A percentile compares a stretch with the other conserved stretches of the same genome.
phyloP scores from a whole-genome alignment of 2,888 invertebrate species.

The Drosophila tripunctata region DNA sequence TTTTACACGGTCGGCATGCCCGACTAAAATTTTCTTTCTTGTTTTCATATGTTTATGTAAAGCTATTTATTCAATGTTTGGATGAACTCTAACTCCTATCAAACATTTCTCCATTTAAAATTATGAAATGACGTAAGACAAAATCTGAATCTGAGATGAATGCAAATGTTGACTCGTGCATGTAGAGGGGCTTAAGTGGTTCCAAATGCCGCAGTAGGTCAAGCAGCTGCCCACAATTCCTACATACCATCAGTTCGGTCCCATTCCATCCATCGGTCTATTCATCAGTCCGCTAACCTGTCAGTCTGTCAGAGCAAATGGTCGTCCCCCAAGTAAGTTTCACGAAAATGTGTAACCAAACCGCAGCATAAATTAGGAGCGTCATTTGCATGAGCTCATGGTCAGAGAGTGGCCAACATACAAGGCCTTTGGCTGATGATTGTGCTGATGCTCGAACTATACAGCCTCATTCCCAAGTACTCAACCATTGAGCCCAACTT shows the following conservation, averaged over 20 bases:
- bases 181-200: slow-evolving; percentile 70
- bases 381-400: slow-evolving; percentile 68
- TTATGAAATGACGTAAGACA: too few species aligned
- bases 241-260: too few species aligned
- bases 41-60: too few species aligned
- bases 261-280: neutral
- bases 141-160: too few species aligned
- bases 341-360: slow-evolving; percentile 72
- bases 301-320: neutral
- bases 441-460: slow-evolving; percentile 5
- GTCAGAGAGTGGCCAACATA: slow-evolving; percentile 24
- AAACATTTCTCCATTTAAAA: too few species aligned
- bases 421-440: slow-evolving; percentile 8
- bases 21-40: too few species aligned
- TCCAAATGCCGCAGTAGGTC: slow-evolving; percentile 61
- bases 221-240: slow-evolving; percentile 56
- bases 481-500: neutral
- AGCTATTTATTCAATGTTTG: too few species aligned
- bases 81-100: too few species aligned
- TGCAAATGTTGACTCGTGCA: slow-evolving; percentile 72
- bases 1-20: too few species aligned
- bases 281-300: neutral
- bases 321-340: neutral
- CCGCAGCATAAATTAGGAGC: slow-evolving; percentile 77
- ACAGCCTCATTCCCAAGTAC: neutral